Percentiles rank a stretch among this genome's conserved stretches.
These are phyloP conservation scores for Paelopatides confundens DNA, from an alignment of 53 echinoderm and acorn worm genomes.

Conservation along the genomic window DNA sequence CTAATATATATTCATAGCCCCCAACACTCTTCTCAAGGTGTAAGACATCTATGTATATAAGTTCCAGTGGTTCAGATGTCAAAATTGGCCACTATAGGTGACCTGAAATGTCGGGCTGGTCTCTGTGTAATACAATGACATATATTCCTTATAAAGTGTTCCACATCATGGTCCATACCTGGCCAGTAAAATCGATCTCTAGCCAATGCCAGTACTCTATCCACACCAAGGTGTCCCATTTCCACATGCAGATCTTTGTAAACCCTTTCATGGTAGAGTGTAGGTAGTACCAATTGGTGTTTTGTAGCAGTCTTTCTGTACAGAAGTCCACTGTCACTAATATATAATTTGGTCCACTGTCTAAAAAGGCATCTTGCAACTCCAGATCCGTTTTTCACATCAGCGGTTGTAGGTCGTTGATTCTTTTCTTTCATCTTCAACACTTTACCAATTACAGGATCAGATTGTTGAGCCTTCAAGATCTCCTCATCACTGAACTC, in stretches of 20 bases:
- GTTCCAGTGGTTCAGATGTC: conserved; percentile 45
- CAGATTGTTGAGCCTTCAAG: neutral
- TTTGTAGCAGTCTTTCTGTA: conserved; percentile 37
- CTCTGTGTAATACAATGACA: neutral
- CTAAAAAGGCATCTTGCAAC: neutral
- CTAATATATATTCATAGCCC: conserved; percentile 59
- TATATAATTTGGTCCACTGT: conserved; percentile 14
- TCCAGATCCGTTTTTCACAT: neutral
- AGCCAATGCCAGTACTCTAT: conserved; percentile 28
- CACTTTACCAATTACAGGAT: conserved; percentile 22
- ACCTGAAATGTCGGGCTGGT: neutral
- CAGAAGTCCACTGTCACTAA: conserved; percentile 41
- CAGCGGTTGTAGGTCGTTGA: neutral
- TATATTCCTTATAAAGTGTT: conserved; percentile 8
- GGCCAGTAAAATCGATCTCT: conserved; percentile 58
- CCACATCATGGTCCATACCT: conserved; percentile 26
- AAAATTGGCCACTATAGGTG: conserved; percentile 37
- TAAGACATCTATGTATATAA: conserved; percentile 50
- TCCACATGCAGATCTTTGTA: conserved; percentile 54
- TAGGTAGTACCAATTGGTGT: conserved; percentile 44
- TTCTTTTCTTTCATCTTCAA: conserved; percentile 7
- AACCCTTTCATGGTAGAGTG: neutral
- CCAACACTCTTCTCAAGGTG: conserved; percentile 54
- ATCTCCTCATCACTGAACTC: conserved; percentile 9
- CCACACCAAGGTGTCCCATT: conserved; percentile 50